Base-by-base conservation (phyloP, 1,140 invertebrate genomes). In the Lepidurus apus region DNA sequence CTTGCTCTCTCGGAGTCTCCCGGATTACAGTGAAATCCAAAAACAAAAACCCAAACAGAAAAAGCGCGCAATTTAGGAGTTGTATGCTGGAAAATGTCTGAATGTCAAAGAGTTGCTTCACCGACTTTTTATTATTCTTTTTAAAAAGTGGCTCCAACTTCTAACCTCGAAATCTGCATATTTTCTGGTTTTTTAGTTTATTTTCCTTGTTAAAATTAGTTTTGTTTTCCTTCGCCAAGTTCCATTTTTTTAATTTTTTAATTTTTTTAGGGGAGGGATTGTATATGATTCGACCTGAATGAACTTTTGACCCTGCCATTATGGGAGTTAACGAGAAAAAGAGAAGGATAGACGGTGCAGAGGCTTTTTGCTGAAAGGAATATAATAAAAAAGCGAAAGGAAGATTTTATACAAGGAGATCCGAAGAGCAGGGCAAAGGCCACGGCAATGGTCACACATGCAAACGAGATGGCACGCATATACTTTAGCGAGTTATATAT, bases 391-490 rank as follows among this genome's bases (percentile, higher is more conserved):
- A 65, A 65, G 53, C 53, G 13, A 65, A 65, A 65, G 53, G 53
- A 65, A 21, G 17, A 21, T 17, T 65, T 0, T 34, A 34, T 34
- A 34, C 34, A 65, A 65, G 53, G 53, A 65, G 53, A 65, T 21
- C 17, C 21, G 53, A 13, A 34, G 34, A 47, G 45, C 5, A 47
- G 45, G 45, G 45, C 45, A 65, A 65, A 65, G 53, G 53, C n/a
- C 53, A 65, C 5, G 53, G 53, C 53, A 65, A 65, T 65, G 53
- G 53, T 65, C 53, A 65, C 53, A 65, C n/a, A 65, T 65, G 53
- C 53, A 65, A 65, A 65, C 3, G 53, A 65, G 53, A 65, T 17
- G 53, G 53, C 6, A 65, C 21, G 53, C 8, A 65, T 65, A 65
- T 65, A 65, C 21, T 65, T 65, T 65, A 65, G 53, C 53, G 53